These are phyloP conservation scores for Macrocentrus cingulum DNA, from an alignment of 1,140 invertebrate genomes.

Conservation along the genomic window DNA sequence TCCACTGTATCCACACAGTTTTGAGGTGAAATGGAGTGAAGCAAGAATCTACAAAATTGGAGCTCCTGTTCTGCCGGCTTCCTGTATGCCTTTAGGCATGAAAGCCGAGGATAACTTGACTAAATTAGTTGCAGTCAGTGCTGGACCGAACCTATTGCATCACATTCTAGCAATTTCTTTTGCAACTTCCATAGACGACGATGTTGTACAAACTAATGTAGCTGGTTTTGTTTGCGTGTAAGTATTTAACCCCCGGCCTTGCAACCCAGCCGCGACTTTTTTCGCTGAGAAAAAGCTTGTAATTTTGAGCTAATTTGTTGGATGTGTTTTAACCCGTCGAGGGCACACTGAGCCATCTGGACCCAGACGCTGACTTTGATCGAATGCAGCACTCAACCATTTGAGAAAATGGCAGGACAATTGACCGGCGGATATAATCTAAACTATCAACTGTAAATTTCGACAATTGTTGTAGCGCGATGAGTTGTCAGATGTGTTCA, in stretches of 20 bases:
- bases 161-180: constrained; percentile 87
- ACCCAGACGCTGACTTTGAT: too few relatives aligned
- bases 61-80: constrained; percentile 87
- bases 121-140: constrained; percentile 82
- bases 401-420: too few relatives aligned
- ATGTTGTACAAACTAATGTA: constrained; percentile 86
- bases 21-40: constrained; percentile 86
- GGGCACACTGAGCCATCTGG: too few relatives aligned
- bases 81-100: constrained; percentile 95
- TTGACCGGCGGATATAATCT: too few relatives aligned
- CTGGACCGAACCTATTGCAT: constrained; percentile 77
- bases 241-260: constrained; percentile 63
- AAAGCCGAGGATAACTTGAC: constrained; percentile 89
- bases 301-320: too few relatives aligned
- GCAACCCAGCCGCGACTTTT: too few relatives aligned
- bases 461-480: too few relatives aligned
- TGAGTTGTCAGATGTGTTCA: too few relatives aligned
- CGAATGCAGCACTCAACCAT: too few relatives aligned
- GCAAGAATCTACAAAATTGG: constrained; percentile 94
- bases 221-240: constrained; percentile 93
- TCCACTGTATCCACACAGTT: constrained; percentile 88
- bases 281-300: too few relatives aligned
- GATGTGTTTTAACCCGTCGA: too few relatives aligned
- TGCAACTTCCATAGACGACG: constrained; percentile 67
- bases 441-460: too few relatives aligned